A percentile compares a stretch with the other conserved stretches of the same genome.
Evolutionary conservation across 2,113 vertebrate species (phyloP).

Genomic region (Cacatua alba): DNA sequence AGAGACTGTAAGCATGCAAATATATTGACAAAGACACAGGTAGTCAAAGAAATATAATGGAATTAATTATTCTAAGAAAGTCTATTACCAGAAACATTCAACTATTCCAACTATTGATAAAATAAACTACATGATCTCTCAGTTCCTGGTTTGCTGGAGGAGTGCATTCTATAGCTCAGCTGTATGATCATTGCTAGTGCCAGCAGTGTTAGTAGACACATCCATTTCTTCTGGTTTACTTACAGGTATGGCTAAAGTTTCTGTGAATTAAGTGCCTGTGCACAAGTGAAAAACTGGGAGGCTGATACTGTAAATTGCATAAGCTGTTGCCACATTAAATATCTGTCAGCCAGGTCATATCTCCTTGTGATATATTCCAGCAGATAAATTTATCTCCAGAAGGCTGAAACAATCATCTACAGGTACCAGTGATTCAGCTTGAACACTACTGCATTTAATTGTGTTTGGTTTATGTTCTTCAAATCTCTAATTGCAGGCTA

Average conservation of each 20-base stretch:
- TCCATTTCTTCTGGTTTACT: not conserved
- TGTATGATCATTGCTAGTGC: not conserved
- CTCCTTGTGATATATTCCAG: not conserved
- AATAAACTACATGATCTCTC: not conserved
- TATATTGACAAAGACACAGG: not conserved
- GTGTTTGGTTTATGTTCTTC: slow-evolving; percentile 22
- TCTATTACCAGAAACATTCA: not conserved
- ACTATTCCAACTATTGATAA: not conserved
- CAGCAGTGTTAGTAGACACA: not conserved
- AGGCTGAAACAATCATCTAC: not conserved
- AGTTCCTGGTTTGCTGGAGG: not conserved
- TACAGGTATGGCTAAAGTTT: not conserved
- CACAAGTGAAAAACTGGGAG: not conserved
- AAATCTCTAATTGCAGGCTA: slow-evolving; percentile 27
- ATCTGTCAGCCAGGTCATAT: not conserved
- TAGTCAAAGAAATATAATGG: not conserved
- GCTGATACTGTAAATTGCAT: not conserved
- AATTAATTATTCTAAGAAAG: not conserved
- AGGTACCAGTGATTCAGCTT: not conserved
- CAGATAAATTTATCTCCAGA: not conserved
- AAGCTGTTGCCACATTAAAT: not conserved
- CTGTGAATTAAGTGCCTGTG: not conserved
- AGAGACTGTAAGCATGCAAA: not conserved
- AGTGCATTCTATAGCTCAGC: not conserved
- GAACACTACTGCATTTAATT: not conserved